Evolutionary conservation across 2,888 invertebrate genomes (phyloP).

Genomic region (Rotaria socialis): DNA sequence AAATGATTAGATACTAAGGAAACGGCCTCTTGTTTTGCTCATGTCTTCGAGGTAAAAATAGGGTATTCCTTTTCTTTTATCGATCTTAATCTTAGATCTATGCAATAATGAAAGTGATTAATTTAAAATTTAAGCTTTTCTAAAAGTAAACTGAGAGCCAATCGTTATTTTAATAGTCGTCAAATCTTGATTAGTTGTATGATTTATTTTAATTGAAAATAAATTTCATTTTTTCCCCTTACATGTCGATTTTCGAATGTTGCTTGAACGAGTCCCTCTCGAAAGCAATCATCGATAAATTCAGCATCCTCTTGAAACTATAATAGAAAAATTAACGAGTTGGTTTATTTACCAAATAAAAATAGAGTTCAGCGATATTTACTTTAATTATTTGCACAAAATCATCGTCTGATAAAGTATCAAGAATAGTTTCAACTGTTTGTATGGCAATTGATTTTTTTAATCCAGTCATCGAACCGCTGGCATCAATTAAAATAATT

Average conservation of each 20-base stretch:
- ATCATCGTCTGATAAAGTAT: conserved; percentile 24
- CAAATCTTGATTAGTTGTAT: too few species aligned
- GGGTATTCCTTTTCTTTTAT: too few species aligned
- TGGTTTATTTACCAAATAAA: too few species aligned
- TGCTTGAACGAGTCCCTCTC: conserved; percentile 9
- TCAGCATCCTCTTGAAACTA: neutral
- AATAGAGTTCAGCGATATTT: neutral
- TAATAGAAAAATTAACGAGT: neutral
- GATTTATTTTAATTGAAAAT: too few species aligned
- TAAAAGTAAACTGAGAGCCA: too few species aligned
- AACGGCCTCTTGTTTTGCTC: too few species aligned
- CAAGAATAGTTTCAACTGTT: conserved; percentile 27
- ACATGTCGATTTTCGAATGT: conserved; percentile 31
- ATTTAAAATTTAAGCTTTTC: too few species aligned
- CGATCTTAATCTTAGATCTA: too few species aligned
- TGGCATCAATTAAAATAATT: conserved; percentile 84
- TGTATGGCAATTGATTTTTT: conserved; percentile 10
- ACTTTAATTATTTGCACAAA: conserved; percentile 28
- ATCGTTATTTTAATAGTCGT: too few species aligned
- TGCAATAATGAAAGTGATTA: too few species aligned
- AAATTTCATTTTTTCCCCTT: neutral
- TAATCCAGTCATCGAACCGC: conserved; percentile 77
- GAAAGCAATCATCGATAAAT: conserved; percentile 28
- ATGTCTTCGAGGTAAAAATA: too few species aligned
- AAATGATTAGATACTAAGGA: neutral